phyloP scores from a whole-genome alignment of 1,140 invertebrate genomes.

The Drosophila seguyi region DNA sequence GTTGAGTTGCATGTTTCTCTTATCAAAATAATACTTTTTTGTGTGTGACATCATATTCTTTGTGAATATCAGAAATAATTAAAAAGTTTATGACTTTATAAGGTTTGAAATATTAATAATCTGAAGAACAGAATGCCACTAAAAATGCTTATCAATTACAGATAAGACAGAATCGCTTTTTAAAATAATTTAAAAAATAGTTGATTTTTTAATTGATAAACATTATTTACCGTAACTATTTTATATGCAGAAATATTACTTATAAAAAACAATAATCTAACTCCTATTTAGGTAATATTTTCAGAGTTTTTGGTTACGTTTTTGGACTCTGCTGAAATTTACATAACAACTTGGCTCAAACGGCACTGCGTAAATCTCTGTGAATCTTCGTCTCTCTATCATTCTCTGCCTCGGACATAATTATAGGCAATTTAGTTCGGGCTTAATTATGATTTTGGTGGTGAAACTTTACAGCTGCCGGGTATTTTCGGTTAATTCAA shows the following conservation, averaged over 20 bases:
- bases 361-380: constrained; percentile 35
- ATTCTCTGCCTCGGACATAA: constrained; percentile 45
- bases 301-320: neutral
- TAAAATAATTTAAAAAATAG: neutral
- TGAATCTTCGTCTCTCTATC: constrained; percentile 23
- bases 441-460: constrained; percentile 49
- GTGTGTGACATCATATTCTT: constrained; percentile 4
- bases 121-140: constrained; percentile 1
- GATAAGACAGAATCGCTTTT: constrained; percentile 1
- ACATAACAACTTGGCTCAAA: constrained; percentile 32
- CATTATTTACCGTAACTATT: neutral
- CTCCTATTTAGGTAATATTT: no score
- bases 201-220: neutral
- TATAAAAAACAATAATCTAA: neutral
- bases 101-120: constrained; percentile 1
- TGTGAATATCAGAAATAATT: constrained; percentile 1
- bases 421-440: constrained; percentile 61
- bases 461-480: constrained; percentile 65
- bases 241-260: no score
- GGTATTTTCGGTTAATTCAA: constrained; percentile 28
- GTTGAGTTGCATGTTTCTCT: neutral
- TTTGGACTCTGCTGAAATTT: constrained; percentile 26
- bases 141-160: constrained; percentile 3
- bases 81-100: constrained; percentile 2
- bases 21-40: neutral